These are phyloP conservation scores for Heliopora coerulea DNA, from an alignment of 92 coral and sea anemone genomes.

Conservation along the genomic window DNA sequence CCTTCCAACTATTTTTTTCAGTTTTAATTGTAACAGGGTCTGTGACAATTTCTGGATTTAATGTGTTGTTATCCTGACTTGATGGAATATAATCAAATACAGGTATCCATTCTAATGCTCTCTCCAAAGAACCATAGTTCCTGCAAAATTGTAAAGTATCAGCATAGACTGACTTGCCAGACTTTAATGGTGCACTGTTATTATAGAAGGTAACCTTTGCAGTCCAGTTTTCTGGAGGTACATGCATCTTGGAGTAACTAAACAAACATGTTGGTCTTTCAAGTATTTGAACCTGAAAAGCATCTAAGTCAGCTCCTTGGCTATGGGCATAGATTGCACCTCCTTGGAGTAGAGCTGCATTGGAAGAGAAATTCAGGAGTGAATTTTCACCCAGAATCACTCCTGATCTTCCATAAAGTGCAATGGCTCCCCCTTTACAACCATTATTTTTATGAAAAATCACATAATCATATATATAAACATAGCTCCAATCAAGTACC, in stretches of 20 bases:
- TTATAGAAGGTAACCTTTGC: slow-evolving; percentile 40
- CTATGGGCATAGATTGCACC: slow-evolving; percentile 60
- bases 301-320: slow-evolving; percentile 54
- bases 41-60: slow-evolving; percentile 40
- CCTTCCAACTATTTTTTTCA: slow-evolving; percentile 29
- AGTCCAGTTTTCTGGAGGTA: slow-evolving; percentile 34
- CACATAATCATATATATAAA: slow-evolving; percentile 36
- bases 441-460: slow-evolving; percentile 47
- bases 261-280: slow-evolving; percentile 47
- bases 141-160: slow-evolving; percentile 55
- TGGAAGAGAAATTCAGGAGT: slow-evolving; percentile 30
- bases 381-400: slow-evolving; percentile 44
- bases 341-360: slow-evolving; percentile 48
- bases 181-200: slow-evolving; percentile 29
- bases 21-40: slow-evolving; percentile 50
- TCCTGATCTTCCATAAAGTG: slow-evolving; percentile 53
- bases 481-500: slow-evolving; percentile 50
- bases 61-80: neutral
- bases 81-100: slow-evolving; percentile 2
- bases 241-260: slow-evolving; percentile 26
- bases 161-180: slow-evolving; percentile 56
- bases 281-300: slow-evolving; percentile 50
- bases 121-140: slow-evolving; percentile 10
- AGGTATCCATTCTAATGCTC: slow-evolving; percentile 48
- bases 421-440: slow-evolving; percentile 57